Percentiles rank a stretch among this genome's conserved stretches.
These are phyloP conservation scores for Acropora yongei DNA, from an alignment of 64 coral and sea anemone genomes.

Conservation along the genomic window DNA sequence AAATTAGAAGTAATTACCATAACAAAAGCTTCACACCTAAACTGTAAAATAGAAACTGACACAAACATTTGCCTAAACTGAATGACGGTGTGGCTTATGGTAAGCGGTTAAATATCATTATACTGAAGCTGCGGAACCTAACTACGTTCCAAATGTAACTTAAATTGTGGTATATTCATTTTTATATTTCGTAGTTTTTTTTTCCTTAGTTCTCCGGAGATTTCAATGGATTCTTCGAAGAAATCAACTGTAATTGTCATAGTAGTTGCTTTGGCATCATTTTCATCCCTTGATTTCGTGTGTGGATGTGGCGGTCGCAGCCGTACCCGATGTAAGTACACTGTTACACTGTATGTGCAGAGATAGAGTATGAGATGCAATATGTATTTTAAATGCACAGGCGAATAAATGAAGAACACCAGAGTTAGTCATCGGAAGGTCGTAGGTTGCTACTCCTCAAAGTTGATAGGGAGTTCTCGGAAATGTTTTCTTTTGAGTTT, in stretches of 20 bases:
- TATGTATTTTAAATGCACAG: not conserved
- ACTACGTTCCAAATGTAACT: not conserved
- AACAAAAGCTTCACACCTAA: too few species aligned
- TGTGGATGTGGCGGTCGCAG: not conserved
- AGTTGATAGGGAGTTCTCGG: not conserved
- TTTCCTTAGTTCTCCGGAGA: not conserved
- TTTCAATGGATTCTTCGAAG: slow-evolving; percentile 1
- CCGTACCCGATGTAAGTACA: not conserved
- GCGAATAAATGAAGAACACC: not conserved
- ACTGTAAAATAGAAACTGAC: too few species aligned
- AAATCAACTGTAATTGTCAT: slow-evolving; percentile 7
- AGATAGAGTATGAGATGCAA: not conserved
- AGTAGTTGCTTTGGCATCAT: not conserved
- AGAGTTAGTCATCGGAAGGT: not conserved
- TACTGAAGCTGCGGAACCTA: not conserved
- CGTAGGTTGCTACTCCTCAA: too few species aligned
- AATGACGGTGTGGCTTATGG: not conserved
- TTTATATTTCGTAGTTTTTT: not conserved
- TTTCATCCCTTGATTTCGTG: not conserved
- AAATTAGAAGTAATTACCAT: too few species aligned
- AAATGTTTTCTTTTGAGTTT: not conserved
- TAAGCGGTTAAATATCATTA: not conserved
- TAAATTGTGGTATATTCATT: not conserved
- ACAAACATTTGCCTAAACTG: not conserved
- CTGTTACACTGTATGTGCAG: not conserved